These are phyloP conservation scores for Oplegnathus fasciatus DNA, from an alignment of 2,113 vertebrate species.

Conservation along the genomic window DNA sequence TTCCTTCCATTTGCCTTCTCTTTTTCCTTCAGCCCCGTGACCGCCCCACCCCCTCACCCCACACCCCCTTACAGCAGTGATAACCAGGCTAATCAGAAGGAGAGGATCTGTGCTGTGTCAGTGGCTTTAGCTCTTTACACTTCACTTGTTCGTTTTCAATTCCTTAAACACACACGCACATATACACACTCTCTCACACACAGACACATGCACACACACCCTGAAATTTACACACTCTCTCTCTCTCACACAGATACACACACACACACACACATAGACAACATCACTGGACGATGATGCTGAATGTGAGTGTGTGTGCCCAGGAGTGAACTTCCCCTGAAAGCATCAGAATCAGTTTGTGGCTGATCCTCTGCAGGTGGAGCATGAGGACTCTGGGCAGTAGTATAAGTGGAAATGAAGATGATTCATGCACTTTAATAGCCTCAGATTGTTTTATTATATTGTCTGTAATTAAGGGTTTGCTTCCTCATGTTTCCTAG, in stretches of 20 bases:
- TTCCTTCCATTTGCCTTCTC: neutral
- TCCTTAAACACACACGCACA: too few species aligned
- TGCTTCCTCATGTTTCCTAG: conserved; percentile 2
- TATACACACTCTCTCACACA: neutral
- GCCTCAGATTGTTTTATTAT: conserved; percentile 32
- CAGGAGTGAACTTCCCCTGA: neutral
- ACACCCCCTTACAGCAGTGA: neutral
- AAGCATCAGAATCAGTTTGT: neutral
- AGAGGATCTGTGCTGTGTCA: conserved; percentile 46
- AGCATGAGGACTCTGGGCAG: neutral
- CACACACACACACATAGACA: conserved; percentile 12
- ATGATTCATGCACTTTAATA: conserved; percentile 44
- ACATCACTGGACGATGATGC: neutral
- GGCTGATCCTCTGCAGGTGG: conserved; percentile 10
- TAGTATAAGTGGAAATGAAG: conserved; percentile 2
- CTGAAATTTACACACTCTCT: neutral
- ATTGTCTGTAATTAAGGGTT: conserved; percentile 34
- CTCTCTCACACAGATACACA: conserved; percentile 24
- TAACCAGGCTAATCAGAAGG: conserved; percentile 37
- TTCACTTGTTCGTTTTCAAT: conserved; percentile 13
- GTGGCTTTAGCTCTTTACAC: conserved; percentile 28
- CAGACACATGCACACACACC: conserved; percentile 19
- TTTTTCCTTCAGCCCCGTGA: too few species aligned
- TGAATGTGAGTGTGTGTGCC: neutral
- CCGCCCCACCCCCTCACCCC: too few species aligned